Evolutionary conservation across 2,888 invertebrate genomes (phyloP).

Genomic region (Mesorhabditis sp.): DNA sequence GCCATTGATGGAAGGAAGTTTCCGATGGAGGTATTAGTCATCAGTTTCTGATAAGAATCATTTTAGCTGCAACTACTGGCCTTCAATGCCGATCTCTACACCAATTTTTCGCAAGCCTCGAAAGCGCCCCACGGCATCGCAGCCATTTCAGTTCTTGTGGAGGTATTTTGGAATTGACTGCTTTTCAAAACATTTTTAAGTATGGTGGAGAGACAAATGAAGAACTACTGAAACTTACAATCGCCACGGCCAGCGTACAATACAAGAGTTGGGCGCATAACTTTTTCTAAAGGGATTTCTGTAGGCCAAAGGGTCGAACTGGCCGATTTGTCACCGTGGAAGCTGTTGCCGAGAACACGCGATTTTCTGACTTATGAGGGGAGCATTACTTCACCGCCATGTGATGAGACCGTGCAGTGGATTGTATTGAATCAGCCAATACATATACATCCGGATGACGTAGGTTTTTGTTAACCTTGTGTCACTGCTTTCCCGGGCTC

Average conservation of each 20-base stretch:
- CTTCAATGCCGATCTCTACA: constrained; percentile 92
- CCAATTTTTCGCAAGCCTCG: constrained; percentile 88
- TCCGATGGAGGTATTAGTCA: constrained; percentile 84
- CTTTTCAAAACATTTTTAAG: constrained; percentile 18
- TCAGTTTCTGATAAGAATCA: constrained; percentile 3
- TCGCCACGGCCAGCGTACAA: constrained; percentile 32
- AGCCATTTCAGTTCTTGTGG: constrained; percentile 83
- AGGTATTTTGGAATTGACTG: constrained; percentile 69
- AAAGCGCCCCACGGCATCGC: constrained; percentile 90
- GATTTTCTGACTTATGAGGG: constrained; percentile 63
- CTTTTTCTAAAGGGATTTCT: neutral
- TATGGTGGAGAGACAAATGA: constrained; percentile 38
- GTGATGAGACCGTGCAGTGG: constrained; percentile 73
- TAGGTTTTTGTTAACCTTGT: constrained; percentile 61
- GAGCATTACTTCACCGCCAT: constrained; percentile 83
- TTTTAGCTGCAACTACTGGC: constrained; percentile 94
- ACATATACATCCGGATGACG: constrained; percentile 90
- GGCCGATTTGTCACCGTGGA: constrained; percentile 42
- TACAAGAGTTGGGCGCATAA: constrained; percentile 19
- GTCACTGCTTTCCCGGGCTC: neutral
- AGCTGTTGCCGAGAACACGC: constrained; percentile 36
- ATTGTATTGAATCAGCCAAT: constrained; percentile 94
- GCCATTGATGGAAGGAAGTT: constrained; percentile 90
- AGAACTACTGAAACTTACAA: constrained; percentile 39
- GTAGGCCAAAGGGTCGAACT: constrained; percentile 34